Conservation (phyloP, 2,113 vertebrate genomes). For the Vidua macroura region DNA sequence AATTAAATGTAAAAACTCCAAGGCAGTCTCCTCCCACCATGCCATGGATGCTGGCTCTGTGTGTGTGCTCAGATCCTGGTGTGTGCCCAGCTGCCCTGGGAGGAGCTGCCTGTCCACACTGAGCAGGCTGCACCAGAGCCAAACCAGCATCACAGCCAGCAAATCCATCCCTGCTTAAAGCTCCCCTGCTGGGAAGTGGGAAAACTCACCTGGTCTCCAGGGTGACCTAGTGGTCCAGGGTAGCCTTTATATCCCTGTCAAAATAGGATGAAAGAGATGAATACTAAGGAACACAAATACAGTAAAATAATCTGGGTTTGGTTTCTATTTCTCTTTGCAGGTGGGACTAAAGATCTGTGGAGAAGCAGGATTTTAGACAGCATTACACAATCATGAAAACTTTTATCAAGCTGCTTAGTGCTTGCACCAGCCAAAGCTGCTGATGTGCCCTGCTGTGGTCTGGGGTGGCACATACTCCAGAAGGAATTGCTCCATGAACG, state of each 20-base stretch:
- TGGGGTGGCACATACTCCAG: neutral
- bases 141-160: neutral
- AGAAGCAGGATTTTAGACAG: neutral
- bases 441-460: neutral
- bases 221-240: conserved; percentile 89
- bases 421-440: neutral
- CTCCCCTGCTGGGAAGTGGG: neutral
- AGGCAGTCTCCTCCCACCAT: neutral
- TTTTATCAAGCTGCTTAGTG: neutral
- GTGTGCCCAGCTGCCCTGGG: neutral
- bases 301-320: neutral
- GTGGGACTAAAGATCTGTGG: neutral
- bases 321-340: neutral
- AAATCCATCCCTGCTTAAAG: neutral
- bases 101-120: neutral
- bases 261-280: conserved; percentile 19
- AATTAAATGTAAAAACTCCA: neutral
- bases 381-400: neutral
- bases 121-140: neutral
- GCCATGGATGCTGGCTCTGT: neutral
- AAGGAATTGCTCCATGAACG: neutral
- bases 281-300: neutral
- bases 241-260: conserved; percentile 90
- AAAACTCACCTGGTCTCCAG: conserved; percentile 91
- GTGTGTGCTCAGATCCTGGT: neutral